These are phyloP conservation scores for Cygnus atratus DNA, from an alignment of 2,113 vertebrate genomes.

Conservation along the genomic window DNA sequence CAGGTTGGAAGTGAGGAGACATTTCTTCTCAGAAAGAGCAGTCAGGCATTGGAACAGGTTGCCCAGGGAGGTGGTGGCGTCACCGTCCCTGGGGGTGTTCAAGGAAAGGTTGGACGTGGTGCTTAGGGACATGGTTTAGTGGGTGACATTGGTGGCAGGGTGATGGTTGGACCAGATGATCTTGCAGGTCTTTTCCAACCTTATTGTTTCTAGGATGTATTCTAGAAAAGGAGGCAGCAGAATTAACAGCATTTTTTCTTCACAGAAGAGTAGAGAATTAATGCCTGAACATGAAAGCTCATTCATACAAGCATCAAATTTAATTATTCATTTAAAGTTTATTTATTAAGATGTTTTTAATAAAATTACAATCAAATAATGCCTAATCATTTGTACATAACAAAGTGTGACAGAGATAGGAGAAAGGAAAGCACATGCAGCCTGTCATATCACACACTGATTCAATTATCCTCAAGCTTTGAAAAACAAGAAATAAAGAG, in stretches of 20 bases:
- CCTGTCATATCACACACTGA: conserved; percentile 11
- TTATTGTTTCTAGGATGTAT: too few relatives aligned
- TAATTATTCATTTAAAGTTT: conserved; percentile 65
- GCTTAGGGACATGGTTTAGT: too few relatives aligned
- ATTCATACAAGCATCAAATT: conserved; percentile 30
- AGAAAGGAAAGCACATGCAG: conserved; percentile 1
- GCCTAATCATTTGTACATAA: conserved; percentile 6
- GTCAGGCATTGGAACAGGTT: too few relatives aligned
- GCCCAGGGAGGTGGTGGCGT: too few relatives aligned
- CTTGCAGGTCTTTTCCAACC: too few relatives aligned
- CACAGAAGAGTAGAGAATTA: not conserved
- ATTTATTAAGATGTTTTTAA: conserved; percentile 48
- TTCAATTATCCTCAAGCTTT: conserved; percentile 66
- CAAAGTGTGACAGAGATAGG: not conserved
- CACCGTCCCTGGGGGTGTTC: too few relatives aligned
- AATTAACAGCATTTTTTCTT: conserved; percentile 16
- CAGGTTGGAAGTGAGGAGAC: too few relatives aligned
- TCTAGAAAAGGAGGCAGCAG: not conserved
- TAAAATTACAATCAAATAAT: conserved; percentile 43
- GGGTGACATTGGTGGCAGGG: too few relatives aligned
- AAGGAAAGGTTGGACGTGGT: too few relatives aligned
- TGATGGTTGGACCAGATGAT: too few relatives aligned
- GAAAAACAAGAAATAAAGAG: conserved; percentile 56
- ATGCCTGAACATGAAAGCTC: conserved; percentile 55
- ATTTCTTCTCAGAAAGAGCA: too few relatives aligned